Conservation (phyloP, 1,140 invertebrate species). For the Riptortus pedestris region DNA sequence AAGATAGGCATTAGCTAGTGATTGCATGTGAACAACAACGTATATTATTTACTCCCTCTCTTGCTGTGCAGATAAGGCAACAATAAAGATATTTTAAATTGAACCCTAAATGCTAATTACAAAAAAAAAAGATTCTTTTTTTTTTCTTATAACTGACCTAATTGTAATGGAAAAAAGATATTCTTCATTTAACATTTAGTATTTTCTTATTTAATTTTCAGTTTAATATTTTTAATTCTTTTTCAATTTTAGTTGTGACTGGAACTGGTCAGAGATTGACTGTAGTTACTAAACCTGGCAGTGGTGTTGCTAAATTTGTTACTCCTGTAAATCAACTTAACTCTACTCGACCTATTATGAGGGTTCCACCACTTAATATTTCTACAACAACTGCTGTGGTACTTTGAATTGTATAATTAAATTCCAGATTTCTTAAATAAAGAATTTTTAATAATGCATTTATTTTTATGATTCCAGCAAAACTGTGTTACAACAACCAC, state of each 20-base stretch:
- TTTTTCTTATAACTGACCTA: too few relatives aligned
- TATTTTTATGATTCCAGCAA: slow-evolving; percentile 1
- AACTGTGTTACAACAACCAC: neutral
- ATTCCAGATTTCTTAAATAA: neutral
- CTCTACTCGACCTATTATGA: slow-evolving; percentile 39
- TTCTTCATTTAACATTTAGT: too few relatives aligned
- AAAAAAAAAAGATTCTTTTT: too few relatives aligned
- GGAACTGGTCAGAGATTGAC: slow-evolving; percentile 27
- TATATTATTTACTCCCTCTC: too few relatives aligned
- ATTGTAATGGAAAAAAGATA: too few relatives aligned
- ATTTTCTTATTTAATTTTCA: neutral
- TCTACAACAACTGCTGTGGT: slow-evolving; percentile 28
- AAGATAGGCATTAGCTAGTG: too few relatives aligned
- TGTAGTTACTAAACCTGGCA: slow-evolving; percentile 22
- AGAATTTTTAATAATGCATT: too few relatives aligned
- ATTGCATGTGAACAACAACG: too few relatives aligned
- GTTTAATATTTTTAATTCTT: slow-evolving; percentile 14
- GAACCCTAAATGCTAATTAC: too few relatives aligned
- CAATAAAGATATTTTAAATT: too few relatives aligned
- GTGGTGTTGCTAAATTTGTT: slow-evolving; percentile 23
- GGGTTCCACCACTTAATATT: slow-evolving; percentile 41
- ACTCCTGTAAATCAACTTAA: slow-evolving; percentile 26
- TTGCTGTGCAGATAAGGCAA: too few relatives aligned
- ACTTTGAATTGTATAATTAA: too few relatives aligned
- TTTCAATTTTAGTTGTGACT: slow-evolving; percentile 27